These are phyloP conservation scores for Streptopelia turtur DNA, from an alignment of 2,797 vertebrate genomes.

Conservation along the genomic window DNA sequence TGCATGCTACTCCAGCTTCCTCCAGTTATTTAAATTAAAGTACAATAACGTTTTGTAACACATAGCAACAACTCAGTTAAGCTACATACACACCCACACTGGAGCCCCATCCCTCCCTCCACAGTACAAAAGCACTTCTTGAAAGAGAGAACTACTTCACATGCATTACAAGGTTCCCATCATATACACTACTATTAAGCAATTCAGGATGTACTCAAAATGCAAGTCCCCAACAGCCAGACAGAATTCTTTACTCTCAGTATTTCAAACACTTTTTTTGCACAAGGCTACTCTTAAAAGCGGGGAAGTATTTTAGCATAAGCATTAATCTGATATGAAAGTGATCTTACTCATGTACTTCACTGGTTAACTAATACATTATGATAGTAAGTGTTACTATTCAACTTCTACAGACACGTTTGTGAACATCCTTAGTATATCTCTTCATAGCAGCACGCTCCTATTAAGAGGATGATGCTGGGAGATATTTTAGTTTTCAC, in stretches of 20 bases:
- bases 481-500: not conserved
- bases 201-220: not conserved
- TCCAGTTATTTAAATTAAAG: not conserved
- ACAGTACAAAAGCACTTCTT: not conserved
- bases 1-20: not conserved
- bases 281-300: not conserved
- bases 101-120: not conserved
- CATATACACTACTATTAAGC: not conserved
- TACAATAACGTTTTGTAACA: not conserved
- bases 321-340: not conserved
- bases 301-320: not conserved
- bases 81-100: not conserved
- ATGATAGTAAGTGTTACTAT: not conserved
- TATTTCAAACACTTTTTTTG: not conserved
- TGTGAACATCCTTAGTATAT: accelerated
- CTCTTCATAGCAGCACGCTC: not conserved
- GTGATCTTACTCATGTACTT: not conserved
- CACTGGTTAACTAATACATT: not conserved
- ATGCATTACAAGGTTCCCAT: not conserved
- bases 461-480: not conserved
- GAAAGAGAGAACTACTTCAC: not conserved
- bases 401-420: not conserved
- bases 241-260: not conserved
- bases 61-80: not conserved
- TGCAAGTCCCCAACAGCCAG: not conserved